Conservation (phyloP, 37 sponge, comb jelly and placozoan genomes). For the Hormiphora californensis region DNA sequence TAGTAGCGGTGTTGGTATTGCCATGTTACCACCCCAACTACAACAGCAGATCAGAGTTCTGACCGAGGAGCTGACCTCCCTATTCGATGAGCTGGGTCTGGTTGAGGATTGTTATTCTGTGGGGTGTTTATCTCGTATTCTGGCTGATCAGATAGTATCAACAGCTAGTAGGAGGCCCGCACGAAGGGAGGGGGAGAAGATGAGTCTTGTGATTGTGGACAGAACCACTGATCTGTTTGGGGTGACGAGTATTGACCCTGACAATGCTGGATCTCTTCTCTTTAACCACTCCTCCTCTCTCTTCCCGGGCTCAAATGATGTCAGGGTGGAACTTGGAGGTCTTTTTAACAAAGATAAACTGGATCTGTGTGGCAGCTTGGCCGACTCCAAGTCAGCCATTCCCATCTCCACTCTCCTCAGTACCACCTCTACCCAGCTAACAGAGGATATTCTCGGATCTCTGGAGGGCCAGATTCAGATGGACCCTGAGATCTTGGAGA, state of each 20-base stretch:
- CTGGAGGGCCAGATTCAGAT: conserved; percentile 21
- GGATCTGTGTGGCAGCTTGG: background rate
- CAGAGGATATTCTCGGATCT: background rate
- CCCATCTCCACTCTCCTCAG: conserved; percentile 17
- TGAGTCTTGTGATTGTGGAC: conserved; percentile 9
- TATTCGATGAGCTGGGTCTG: conserved; percentile 43
- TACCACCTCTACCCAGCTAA: background rate
- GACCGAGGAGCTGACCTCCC: conserved; percentile 2
- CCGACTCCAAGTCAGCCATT: conserved; percentile 10
- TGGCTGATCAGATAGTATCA: conserved; percentile 24
- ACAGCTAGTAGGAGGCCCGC: background rate
- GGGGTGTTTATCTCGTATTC: conserved; percentile 13
- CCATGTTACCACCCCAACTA: background rate
- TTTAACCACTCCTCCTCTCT: conserved; percentile 7
- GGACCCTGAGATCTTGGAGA: conserved; percentile 4
- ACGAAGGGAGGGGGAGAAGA: background rate
- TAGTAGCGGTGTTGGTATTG: background rate
- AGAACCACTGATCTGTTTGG: conserved; percentile 29
- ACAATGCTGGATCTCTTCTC: background rate
- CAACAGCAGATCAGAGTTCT: conserved; percentile 42
- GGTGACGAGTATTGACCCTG: background rate
- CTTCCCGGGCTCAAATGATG: conserved; percentile 35
- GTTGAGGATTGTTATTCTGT: conserved; percentile 48
- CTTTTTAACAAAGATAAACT: conserved; percentile 8
- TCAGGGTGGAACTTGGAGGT: conserved; percentile 11